phyloP scores from a whole-genome alignment of 2,888 invertebrate genomes.

The Ochropleura plecta region DNA sequence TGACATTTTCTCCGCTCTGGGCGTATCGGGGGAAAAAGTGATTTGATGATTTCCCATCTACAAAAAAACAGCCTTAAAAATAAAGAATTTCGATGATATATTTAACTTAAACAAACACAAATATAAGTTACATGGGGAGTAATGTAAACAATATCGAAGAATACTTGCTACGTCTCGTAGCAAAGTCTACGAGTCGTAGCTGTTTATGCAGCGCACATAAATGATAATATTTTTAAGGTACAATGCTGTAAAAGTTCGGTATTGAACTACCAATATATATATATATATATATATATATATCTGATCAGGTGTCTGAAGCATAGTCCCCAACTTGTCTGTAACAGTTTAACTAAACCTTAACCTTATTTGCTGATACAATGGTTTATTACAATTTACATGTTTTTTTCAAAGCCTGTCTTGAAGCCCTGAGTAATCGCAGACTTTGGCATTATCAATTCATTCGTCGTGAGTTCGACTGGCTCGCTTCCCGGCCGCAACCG shows the following conservation, averaged over 20 bases:
- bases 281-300: too few relatives aligned
- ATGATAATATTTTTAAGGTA: neutral
- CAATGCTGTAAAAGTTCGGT: neutral
- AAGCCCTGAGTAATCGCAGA: constrained; percentile 60
- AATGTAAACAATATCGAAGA: neutral
- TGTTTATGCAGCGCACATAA: neutral
- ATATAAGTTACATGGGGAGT: neutral
- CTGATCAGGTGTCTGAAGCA: neutral
- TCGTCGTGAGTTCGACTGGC: constrained; percentile 71
- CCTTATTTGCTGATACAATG: constrained; percentile 1
- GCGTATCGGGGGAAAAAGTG: too few relatives aligned
- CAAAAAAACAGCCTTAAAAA: neutral
- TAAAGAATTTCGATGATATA: neutral
- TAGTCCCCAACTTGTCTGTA: neutral
- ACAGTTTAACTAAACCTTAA: neutral
- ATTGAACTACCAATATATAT: too few relatives aligned
- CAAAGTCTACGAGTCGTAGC: neutral
- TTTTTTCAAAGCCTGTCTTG: constrained; percentile 43
- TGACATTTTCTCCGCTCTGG: too few relatives aligned
- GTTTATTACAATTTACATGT: neutral
- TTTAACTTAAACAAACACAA: too few relatives aligned
- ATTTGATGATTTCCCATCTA: too few relatives aligned
- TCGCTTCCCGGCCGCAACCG: constrained; percentile 81
- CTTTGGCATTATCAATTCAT: constrained; percentile 70
- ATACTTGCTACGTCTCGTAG: neutral